Base-by-base conservation (phyloP, 2,797 vertebrate genomes). In the Rhinophrynus dorsalis region DNA sequence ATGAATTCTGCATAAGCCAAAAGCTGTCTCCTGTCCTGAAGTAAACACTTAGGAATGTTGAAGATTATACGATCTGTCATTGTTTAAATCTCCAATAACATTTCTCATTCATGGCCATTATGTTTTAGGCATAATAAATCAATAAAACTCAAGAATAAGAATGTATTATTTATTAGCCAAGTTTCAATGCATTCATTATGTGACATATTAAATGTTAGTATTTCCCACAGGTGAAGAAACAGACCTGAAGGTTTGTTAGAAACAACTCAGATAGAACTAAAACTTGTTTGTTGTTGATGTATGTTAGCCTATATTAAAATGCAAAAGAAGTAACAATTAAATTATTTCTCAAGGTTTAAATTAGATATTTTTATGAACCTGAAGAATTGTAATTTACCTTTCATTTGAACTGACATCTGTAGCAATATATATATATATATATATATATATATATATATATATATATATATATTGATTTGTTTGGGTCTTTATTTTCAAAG, bases 141-240 rank as follows among this genome's bases (percentile, higher is more conserved):
- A 6, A 58, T 27, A 44, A 30, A 52, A 54, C 35, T 54, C 47
- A 47, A 27, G 24, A 2, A 18, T 8, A 1, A 30, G 56, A 38
- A 76, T 73, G 68, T 77, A 78, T 77, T 75, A 68, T 76, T 75
- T 79, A 79, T 70, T 62, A 75, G 24, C 55, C 64, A 56, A 50
- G 74, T 23, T 76, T 50, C 71, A 11, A 1, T 57, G 55, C 11
- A 57, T 63, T 79, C 78, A 38, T 48, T 72, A 50, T 37, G 68
- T 67, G 71, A 71, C 32, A 48, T 15, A 67, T 71, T 77, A 78
- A 75, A 69, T 69, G 64, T 40, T 42, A 50, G 8, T 52, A 76
- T 68, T 79, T 73, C 74, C 74, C 58, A 61, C 48, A 8, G 70
- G 69, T 21, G 60, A 70, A 0, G 1, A 75, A 69, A 7, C 54